Evolutionary conservation across 2,113 vertebrate genomes (phyloP).

Genomic region (Amia ocellicauda): DNA sequence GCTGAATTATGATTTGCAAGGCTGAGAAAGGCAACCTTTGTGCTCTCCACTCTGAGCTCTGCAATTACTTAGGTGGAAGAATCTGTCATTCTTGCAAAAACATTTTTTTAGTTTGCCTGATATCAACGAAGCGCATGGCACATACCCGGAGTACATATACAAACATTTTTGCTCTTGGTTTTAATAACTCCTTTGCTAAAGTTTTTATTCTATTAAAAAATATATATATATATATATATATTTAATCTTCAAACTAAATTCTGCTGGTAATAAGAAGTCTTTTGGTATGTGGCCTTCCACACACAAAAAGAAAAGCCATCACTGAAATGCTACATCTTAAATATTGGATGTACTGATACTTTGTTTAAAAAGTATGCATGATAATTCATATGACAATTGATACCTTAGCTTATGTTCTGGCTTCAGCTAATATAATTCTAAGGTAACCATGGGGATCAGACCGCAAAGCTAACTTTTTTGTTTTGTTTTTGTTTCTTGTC

Average conservation of each 20-base stretch:
- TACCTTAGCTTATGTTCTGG: constrained; percentile 14
- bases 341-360: constrained; percentile 14
- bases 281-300: not conserved
- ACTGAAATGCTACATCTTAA: constrained; percentile 6
- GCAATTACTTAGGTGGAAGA: too few species aligned
- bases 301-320: not conserved
- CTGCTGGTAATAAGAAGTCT: not conserved
- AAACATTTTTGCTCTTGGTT: too few species aligned
- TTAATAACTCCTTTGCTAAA: not conserved
- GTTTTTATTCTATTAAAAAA: not conserved
- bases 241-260: not conserved
- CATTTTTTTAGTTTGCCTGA: too few species aligned
- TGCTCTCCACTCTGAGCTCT: too few species aligned
- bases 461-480: constrained; percentile 15
- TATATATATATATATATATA: not conserved
- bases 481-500: too few species aligned
- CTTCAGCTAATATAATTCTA: constrained; percentile 34
- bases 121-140: too few species aligned
- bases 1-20: too few species aligned
- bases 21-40: too few species aligned
- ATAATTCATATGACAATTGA: constrained; percentile 9
- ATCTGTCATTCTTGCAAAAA: too few species aligned
- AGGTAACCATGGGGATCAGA: constrained; percentile 43
- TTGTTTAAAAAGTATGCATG: constrained; percentile 25
- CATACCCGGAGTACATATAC: too few species aligned